A percentile compares a stretch with the other conserved stretches of the same genome.
Conservation (phyloP, 2,888 invertebrate species). For the Ophion obscuratus region DNA sequence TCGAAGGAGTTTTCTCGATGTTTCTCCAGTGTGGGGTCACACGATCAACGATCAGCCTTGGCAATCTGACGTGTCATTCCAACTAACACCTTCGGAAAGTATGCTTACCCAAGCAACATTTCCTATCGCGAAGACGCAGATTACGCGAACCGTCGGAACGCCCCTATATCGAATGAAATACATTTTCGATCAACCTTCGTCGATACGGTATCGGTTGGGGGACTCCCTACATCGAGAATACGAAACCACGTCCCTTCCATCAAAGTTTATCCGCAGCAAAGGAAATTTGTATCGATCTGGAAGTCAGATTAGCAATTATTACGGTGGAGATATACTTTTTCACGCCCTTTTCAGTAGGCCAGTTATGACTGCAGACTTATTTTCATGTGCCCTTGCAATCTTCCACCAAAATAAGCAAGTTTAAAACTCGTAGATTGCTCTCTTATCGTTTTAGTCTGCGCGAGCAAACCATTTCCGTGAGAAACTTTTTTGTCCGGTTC, state of each 20-base stretch:
- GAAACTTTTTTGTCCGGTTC: too few species aligned
- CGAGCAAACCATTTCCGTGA: too few species aligned
- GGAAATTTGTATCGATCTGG: neutral
- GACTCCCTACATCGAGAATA: neutral
- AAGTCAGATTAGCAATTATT: neutral
- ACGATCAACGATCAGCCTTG: conserved; percentile 1
- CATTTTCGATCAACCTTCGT: neutral
- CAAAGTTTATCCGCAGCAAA: neutral
- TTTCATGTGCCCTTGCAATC: too few species aligned
- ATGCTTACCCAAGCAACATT: conserved; percentile 23
- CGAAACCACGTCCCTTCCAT: neutral
- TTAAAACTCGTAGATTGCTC: too few species aligned
- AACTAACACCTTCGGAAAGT: conserved; percentile 6
- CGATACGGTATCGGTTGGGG: neutral
- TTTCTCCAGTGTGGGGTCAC: neutral
- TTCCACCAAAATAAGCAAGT: too few species aligned
- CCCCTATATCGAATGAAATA: neutral
- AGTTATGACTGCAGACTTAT: too few species aligned
- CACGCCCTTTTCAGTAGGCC: too few species aligned
- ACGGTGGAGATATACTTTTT: neutral
- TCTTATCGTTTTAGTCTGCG: too few species aligned
- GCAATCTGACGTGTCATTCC: neutral
- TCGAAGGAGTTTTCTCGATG: neutral
- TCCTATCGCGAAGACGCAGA: conserved; percentile 12
- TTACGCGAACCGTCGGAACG: neutral